These are phyloP conservation scores for Andricus curvator DNA, from an alignment of 2,888 invertebrate genomes.

Conservation along the genomic window DNA sequence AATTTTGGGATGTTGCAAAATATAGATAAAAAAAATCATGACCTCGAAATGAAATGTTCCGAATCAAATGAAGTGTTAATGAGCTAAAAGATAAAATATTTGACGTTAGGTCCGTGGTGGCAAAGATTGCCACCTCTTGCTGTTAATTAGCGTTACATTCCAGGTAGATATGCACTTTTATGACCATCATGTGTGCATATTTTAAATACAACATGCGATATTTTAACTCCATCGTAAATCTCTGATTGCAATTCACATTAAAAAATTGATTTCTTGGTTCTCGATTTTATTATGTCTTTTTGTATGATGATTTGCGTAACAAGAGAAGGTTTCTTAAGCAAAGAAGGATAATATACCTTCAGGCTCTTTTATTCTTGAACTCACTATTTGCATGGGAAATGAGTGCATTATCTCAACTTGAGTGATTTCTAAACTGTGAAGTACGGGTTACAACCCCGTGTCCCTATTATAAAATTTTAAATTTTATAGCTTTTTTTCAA, in stretches of 20 bases:
- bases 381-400: background rate
- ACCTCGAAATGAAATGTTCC: background rate
- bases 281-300: background rate
- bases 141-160: slow-evolving; percentile 19
- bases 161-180: background rate
- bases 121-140: slow-evolving; percentile 17
- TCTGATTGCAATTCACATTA: background rate
- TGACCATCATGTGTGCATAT: background rate
- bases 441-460: background rate
- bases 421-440: background rate
- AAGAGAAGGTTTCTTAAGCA: background rate
- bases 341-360: background rate
- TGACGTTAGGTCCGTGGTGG: background rate
- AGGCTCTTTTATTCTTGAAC: background rate
- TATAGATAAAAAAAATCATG: background rate
- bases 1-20: background rate
- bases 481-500: too few species aligned
- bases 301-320: background rate
- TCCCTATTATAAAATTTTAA: too few species aligned
- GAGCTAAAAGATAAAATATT: background rate
- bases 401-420: background rate
- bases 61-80: background rate
- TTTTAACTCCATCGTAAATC: slow-evolving; percentile 23
- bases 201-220: slow-evolving; percentile 9
- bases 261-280: background rate